These are phyloP conservation scores for Harpagifer antarcticus DNA, from an alignment of 2,797 vertebrate genomes.

Conservation along the genomic window DNA sequence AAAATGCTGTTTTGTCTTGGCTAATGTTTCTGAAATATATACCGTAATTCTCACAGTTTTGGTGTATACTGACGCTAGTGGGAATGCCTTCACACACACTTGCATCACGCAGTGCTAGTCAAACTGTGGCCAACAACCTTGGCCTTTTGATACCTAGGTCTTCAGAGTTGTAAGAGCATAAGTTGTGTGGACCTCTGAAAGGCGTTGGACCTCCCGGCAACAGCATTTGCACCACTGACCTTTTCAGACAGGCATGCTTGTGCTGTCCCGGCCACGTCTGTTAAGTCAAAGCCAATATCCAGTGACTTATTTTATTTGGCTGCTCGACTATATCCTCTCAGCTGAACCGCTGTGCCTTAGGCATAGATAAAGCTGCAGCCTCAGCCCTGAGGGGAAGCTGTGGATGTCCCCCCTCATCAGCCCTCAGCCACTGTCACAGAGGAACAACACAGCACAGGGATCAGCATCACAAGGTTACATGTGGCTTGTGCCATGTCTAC, in stretches of 20 bases:
- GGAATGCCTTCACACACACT: constrained; percentile 31
- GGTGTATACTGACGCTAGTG: constrained; percentile 24
- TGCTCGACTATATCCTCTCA: constrained; percentile 60
- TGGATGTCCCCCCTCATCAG: constrained; percentile 48
- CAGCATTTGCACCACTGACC: constrained; percentile 67
- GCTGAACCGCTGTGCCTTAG: constrained; percentile 48
- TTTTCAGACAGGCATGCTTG: constrained; percentile 67
- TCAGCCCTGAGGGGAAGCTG: constrained; percentile 43
- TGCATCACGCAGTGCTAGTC: constrained; percentile 8
- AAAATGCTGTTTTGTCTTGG: constrained; percentile 11
- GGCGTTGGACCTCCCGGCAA: constrained; percentile 26
- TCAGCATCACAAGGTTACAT: constrained; percentile 52
- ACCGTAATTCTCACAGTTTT: constrained; percentile 29
- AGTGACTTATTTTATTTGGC: constrained; percentile 76
- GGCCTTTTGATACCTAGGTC: constrained; percentile 55
- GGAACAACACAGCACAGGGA: constrained; percentile 36
- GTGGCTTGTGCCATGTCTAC: constrained; percentile 23
- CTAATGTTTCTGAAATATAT: constrained; percentile 27
- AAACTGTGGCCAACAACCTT: constrained; percentile 37
- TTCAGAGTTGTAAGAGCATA: constrained; percentile 49
- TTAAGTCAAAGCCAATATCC: constrained; percentile 69
- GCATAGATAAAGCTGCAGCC: constrained; percentile 65
- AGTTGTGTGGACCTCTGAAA: constrained; percentile 52
- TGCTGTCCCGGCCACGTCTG: constrained; percentile 43
- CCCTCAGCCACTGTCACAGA: constrained; percentile 50